These are phyloP conservation scores for Pteropus rufus DNA, from an alignment of 2,797 vertebrate species.

Conservation along the genomic window DNA sequence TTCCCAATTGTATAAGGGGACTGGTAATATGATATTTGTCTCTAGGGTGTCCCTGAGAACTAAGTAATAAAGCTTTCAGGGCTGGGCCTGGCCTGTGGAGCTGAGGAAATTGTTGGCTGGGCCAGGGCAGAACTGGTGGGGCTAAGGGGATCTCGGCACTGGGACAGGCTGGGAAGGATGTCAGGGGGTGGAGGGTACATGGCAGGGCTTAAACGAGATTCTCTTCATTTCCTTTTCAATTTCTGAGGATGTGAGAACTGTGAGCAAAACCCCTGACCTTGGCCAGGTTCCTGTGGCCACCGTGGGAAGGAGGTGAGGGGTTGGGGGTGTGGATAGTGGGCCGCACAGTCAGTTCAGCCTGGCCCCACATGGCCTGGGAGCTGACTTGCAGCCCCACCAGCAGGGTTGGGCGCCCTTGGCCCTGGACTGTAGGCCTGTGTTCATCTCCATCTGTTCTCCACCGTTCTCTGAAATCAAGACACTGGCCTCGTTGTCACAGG, in stretches of 20 bases:
- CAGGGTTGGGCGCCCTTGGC: neutral
- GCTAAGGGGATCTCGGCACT: no score
- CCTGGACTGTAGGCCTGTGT: neutral
- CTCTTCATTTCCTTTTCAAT: neutral
- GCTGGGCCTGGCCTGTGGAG: neutral
- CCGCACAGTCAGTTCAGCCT: neutral
- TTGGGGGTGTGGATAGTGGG: neutral
- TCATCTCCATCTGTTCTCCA: neutral
- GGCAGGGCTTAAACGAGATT: neutral
- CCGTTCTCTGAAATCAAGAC: neutral
- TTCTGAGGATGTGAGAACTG: neutral
- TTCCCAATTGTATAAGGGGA: neutral
- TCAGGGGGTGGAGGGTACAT: neutral
- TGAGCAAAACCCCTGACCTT: neutral
- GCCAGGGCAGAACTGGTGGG: neutral
- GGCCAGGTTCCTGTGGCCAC: neutral
- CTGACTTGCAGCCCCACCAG: neutral
- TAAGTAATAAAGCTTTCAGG: neutral
- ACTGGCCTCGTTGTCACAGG: neutral
- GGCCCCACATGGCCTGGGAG: neutral
- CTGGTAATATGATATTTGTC: neutral
- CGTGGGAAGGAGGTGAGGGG: neutral
- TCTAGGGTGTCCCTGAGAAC: neutral
- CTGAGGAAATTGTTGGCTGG: neutral
- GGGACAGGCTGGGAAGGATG: neutral